Evolutionary conservation across 2,888 invertebrate species (phyloP).

Genomic region (Gymnoscelis rufifasciata): DNA sequence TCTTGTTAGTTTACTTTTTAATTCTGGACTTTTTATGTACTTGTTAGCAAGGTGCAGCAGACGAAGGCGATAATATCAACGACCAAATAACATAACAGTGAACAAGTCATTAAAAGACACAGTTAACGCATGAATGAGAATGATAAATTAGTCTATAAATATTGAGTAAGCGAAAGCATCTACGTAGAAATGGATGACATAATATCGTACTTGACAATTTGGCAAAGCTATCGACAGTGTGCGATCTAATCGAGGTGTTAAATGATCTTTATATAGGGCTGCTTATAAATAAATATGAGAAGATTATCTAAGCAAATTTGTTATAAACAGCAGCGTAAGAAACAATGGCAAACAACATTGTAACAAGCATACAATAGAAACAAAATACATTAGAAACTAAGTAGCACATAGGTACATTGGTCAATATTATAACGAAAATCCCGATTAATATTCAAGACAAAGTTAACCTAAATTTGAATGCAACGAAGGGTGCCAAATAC

Average conservation of each 20-base stretch:
- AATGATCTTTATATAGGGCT: slow-evolving; percentile 11
- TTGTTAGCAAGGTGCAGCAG: slow-evolving; percentile 26
- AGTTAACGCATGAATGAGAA: background rate
- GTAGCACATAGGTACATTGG: background rate
- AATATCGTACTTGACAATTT: slow-evolving; percentile 4
- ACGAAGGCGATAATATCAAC: slow-evolving; percentile 21
- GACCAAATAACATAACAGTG: background rate
- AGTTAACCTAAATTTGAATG: slow-evolving; percentile 18
- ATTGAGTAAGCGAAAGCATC: background rate
- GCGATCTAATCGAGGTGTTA: slow-evolving; percentile 11
- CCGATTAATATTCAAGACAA: slow-evolving; percentile 12
- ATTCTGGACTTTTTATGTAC: slow-evolving; percentile 12
- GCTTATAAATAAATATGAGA: slow-evolving; percentile 11
- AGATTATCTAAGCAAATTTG: background rate
- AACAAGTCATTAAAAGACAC: background rate
- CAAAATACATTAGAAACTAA: too few species aligned
- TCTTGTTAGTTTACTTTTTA: slow-evolving; percentile 10
- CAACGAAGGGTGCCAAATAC: slow-evolving; percentile 25
- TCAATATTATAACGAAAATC: background rate
- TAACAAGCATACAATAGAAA: too few species aligned
- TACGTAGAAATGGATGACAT: background rate
- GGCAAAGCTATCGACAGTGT: slow-evolving; percentile 11
- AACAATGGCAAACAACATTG: too few species aligned
- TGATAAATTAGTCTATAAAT: too few species aligned
- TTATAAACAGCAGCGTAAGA: too few species aligned